phyloP scores from a whole-genome alignment of 2,888 invertebrate species.

The Luffia ferchaultella region DNA sequence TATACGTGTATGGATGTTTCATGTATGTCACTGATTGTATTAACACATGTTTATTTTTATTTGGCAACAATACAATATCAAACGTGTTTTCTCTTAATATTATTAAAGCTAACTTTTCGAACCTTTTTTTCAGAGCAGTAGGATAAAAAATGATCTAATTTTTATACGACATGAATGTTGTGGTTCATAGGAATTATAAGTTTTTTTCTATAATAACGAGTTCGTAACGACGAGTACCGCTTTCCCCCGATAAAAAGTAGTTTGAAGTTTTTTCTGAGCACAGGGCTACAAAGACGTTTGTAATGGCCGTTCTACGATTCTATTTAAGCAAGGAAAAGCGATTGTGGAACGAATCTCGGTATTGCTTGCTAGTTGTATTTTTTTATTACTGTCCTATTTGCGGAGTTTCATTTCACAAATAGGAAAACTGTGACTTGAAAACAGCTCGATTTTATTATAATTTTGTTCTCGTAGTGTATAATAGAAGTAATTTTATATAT shows the following conservation, averaged over 20 bases:
- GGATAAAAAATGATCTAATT: background rate
- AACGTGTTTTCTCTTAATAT: no score
- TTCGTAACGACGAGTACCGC: background rate
- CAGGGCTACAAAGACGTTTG: background rate
- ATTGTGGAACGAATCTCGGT: background rate
- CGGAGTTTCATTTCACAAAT: background rate
- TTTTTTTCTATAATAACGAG: background rate
- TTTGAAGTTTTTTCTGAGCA: background rate
- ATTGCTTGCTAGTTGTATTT: background rate
- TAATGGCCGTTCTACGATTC: background rate
- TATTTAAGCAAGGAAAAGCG: background rate
- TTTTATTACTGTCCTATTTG: background rate
- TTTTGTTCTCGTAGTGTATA: no score
- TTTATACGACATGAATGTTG: background rate
- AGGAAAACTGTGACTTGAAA: background rate
- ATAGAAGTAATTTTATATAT: no score
- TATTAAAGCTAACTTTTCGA: no score
- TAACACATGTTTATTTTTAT: no score
- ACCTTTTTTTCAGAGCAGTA: no score
- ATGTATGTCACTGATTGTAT: no score
- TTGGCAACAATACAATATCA: no score
- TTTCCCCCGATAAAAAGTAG: background rate
- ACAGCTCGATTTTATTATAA: no score
- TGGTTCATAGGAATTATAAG: background rate
- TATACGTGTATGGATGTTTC: no score